Percentiles rank a stretch among this genome's conserved stretches.
Evolutionary conservation across 2,797 vertebrate species (phyloP).

Genomic region (Chromobotia macracanthus): DNA sequence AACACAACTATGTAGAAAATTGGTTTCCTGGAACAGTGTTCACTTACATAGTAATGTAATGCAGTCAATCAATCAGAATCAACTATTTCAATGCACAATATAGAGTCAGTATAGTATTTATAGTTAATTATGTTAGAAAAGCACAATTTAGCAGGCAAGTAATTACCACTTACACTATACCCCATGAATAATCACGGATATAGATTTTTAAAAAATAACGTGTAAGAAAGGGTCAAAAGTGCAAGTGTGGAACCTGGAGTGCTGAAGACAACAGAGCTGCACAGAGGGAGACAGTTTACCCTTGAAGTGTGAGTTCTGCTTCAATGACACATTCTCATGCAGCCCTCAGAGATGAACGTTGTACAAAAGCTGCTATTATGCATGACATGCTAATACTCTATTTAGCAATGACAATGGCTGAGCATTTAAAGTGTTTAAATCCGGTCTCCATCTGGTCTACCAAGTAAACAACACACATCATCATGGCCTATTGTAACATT

Average conservation of each 20-base stretch:
- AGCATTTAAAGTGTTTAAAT: constrained; percentile 43
- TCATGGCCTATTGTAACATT: constrained; percentile 26
- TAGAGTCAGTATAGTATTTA: not conserved
- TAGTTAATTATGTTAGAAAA: not conserved
- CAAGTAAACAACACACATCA: constrained; percentile 32
- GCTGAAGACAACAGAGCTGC: constrained; percentile 18
- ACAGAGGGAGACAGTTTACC: not conserved
- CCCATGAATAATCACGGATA: not conserved
- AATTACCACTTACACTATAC: not conserved
- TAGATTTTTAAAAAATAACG: not conserved
- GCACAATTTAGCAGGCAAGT: constrained; percentile 10
- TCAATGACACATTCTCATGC: constrained; percentile 37
- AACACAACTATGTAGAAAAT: not conserved
- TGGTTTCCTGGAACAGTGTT: not conserved
- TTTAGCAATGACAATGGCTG: constrained; percentile 42
- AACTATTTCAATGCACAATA: not conserved
- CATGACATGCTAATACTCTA: constrained; percentile 46
- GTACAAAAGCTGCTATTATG: constrained; percentile 45
- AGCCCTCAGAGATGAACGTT: constrained; percentile 32
- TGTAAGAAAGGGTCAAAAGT: constrained; percentile 31
- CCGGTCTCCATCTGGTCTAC: constrained; percentile 38
- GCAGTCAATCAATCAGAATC: not conserved
- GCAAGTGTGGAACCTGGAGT: constrained; percentile 2
- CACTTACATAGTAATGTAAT: not conserved
- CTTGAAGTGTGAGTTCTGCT: constrained; percentile 28